Base-by-base conservation (phyloP, 2,888 invertebrate genomes). In the Tachina lurida region DNA sequence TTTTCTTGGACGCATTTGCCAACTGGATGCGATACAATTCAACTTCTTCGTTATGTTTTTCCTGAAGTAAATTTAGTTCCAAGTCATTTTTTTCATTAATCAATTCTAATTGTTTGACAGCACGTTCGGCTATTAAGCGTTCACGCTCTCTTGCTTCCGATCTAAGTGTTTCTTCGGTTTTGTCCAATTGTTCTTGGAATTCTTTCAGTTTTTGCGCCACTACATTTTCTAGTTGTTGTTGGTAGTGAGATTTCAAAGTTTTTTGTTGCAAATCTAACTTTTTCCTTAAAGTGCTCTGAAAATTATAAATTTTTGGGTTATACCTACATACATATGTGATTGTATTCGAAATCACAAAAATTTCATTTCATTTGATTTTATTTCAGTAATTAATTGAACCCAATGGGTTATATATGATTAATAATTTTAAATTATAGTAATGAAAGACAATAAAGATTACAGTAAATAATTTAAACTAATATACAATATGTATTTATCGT, bases 21-120 rank as follows among this genome's bases (percentile, higher is more conserved):
- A 96, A 91, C 89, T 96, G 96, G 77, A 96, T 92, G 58, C 96
- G 94, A 90, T 94, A 95, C n/a, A 96, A 90, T 87, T 95, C 95
- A 5, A 96, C 95, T 91, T 97, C 97, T 91, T 97, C 97, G 88
- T 93, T 94, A 87, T 97, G 96, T 89, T 96, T 96, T 91, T 96
- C 96, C 93, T 96, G 96, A 70, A 97, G 88, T 41, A 97, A 93
- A 89, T 95, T 94, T n/a, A 97, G 94, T 92, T 97, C 97, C 81
- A 96, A 91, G 88, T 95, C 95, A 91, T 96, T 96, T 88, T 95
- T 95, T 88, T 95, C 95, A 75, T 95, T 95, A 31, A 97, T 94
- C 92, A 95, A 94, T 84, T 95, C 94, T 71, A 97, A 94, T 93
- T 96, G 96, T 82, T 94, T 94, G 15, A 96, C 95, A 49, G 95